Percentiles rank a stretch among this genome's conserved stretches.
Evolutionary conservation across 1,140 invertebrate genomes (phyloP).

Genomic region (Drosophila arawakana): DNA sequence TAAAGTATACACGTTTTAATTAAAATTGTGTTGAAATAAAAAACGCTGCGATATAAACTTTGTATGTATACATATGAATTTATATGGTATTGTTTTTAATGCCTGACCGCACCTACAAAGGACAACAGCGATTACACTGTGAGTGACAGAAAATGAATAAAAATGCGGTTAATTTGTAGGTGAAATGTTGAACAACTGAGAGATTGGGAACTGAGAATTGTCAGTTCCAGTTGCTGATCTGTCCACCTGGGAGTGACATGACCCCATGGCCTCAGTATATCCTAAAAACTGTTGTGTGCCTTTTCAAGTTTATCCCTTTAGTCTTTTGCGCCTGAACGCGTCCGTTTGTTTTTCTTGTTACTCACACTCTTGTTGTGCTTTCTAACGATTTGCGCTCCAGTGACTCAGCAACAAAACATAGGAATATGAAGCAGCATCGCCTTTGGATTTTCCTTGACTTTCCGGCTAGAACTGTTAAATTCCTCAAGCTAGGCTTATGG

Average conservation of each 20-base stretch:
- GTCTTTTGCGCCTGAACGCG: slow-evolving; percentile 59
- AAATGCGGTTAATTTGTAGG: slow-evolving; percentile 7
- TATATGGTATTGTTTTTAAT: slow-evolving; percentile 24
- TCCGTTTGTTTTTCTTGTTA: slow-evolving; percentile 46
- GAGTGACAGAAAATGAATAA: not conserved
- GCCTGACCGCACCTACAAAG: slow-evolving; percentile 21
- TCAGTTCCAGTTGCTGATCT: slow-evolving; percentile 29
- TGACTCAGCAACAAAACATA: slow-evolving; percentile 38
- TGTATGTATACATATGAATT: not conserved
- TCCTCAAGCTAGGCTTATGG: slow-evolving; percentile 70
- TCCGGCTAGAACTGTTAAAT: slow-evolving; percentile 32
- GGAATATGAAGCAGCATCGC: slow-evolving; percentile 1
- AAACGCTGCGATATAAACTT: slow-evolving; percentile 12
- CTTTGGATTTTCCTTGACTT: slow-evolving; percentile 35
- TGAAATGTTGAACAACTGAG: not conserved
- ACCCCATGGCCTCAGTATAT: not conserved
- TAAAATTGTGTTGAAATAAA: slow-evolving; percentile 30
- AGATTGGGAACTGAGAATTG: slow-evolving; percentile 4
- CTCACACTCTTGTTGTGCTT: slow-evolving; percentile 14
- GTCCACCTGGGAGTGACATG: slow-evolving; percentile 12
- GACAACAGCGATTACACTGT: not conserved
- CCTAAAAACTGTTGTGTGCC: slow-evolving; percentile 23
- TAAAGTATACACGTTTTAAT: slow-evolving; percentile 18
- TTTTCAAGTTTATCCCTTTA: slow-evolving; percentile 59
- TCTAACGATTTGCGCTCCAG: slow-evolving; percentile 64